Percentiles rank a stretch among this genome's conserved stretches.
Conservation (phyloP, 2,797 vertebrate species). For the Thripadectes ignobilis region DNA sequence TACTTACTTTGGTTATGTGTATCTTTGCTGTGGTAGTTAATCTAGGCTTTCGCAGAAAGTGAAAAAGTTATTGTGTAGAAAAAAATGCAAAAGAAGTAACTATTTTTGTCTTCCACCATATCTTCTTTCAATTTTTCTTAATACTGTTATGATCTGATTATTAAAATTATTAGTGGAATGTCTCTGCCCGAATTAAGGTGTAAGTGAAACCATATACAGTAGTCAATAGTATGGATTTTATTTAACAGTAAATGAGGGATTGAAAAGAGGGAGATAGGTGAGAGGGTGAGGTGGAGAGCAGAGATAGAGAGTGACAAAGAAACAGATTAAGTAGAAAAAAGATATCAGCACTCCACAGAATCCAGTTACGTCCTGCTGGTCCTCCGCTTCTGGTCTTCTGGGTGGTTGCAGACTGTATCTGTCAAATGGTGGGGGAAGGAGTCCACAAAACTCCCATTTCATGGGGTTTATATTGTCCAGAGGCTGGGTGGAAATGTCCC, state of each 20-base stretch:
- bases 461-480: not conserved
- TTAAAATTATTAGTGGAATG: not conserved
- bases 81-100: not conserved
- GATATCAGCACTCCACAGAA: not conserved
- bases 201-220: not conserved
- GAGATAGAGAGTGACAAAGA: not conserved
- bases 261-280: not conserved
- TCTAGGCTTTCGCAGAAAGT: not conserved
- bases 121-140: not conserved
- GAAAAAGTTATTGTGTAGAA: not conserved
- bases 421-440: not conserved
- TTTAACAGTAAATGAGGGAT: not conserved
- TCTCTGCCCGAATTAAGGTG: not conserved
- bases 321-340: not conserved
- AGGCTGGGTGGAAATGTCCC: not conserved
- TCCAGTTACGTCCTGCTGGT: not conserved
- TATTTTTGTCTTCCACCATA: not conserved
- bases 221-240: not conserved
- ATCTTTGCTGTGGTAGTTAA: not conserved
- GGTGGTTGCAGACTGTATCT: not conserved
- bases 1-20: not conserved
- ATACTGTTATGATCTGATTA: not conserved
- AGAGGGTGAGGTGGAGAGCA: too few species aligned
- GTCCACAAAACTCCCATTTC: not conserved
- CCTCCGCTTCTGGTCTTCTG: not conserved